Percentiles rank a stretch among this genome's conserved stretches.
Evolutionary conservation across 2,113 vertebrate genomes (phyloP).

Genomic region (Numida meleagris): DNA sequence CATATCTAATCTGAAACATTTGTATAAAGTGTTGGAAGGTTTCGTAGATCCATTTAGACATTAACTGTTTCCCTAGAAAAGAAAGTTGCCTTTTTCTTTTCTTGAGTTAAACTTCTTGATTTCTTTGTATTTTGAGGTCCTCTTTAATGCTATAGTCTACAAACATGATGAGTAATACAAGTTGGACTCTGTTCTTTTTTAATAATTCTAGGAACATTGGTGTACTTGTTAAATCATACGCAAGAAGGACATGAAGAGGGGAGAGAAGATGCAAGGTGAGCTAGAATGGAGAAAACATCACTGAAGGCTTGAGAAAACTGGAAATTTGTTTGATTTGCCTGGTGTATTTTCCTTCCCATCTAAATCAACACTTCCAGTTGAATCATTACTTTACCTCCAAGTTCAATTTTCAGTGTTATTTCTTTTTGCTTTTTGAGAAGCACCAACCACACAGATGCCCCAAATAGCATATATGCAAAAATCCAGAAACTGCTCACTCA

Average conservation of each 20-base stretch:
- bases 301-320: background rate
- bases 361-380: background rate
- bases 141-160: background rate
- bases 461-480: background rate
- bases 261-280: background rate
- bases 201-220: background rate
- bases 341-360: background rate
- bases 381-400: background rate
- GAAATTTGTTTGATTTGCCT: background rate
- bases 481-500: background rate
- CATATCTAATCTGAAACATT: background rate
- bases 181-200: background rate
- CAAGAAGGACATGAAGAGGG: background rate
- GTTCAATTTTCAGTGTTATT: background rate
- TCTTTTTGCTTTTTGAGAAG: background rate
- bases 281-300: background rate
- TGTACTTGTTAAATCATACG: background rate
- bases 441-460: background rate
- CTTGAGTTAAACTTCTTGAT: background rate
- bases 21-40: background rate
- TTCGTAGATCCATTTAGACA: background rate
- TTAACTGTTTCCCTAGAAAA: background rate
- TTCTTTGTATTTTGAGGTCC: too few species aligned
- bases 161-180: background rate
- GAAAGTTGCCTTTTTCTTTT: background rate